Evolutionary conservation across 2,888 invertebrate species (phyloP).

Genomic region (Stenchaetothrips biformis): DNA sequence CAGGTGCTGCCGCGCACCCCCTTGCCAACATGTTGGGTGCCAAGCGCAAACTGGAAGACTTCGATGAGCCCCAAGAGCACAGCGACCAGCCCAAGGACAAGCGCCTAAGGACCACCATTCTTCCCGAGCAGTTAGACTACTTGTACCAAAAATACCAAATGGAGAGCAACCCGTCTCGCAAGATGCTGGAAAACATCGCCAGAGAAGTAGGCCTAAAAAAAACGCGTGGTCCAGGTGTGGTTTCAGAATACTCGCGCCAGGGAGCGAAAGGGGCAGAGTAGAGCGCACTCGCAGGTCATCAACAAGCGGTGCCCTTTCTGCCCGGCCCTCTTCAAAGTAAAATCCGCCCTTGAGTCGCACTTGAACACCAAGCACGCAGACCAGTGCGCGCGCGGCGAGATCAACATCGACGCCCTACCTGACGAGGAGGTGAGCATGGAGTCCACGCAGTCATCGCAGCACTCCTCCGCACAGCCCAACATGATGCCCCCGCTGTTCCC

Average conservation of each 20-base stretch:
- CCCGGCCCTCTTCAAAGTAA: slow-evolving; percentile 89
- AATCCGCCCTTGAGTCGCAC: slow-evolving; percentile 90
- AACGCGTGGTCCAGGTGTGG: slow-evolving; percentile 97
- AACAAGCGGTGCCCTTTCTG: slow-evolving; percentile 96
- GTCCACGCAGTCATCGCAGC: slow-evolving; percentile 66
- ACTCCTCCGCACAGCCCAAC: slow-evolving; percentile 58
- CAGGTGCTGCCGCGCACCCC: slow-evolving; percentile 53
- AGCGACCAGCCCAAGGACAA: slow-evolving; percentile 80
- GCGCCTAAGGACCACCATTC: slow-evolving; percentile 88
- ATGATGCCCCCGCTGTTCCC: slow-evolving; percentile 76
- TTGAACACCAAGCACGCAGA: slow-evolving; percentile 90
- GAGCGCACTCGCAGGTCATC: slow-evolving; percentile 92
- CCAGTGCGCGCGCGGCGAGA: slow-evolving; percentile 83
- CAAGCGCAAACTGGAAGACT: slow-evolving; percentile 64
- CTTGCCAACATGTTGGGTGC: slow-evolving; percentile 57
- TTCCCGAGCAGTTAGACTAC: slow-evolving; percentile 96
- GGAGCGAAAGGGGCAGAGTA: slow-evolving; percentile 88
- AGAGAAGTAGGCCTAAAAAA: slow-evolving; percentile 93
- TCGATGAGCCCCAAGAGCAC: slow-evolving; percentile 56
- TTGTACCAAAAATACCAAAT: slow-evolving; percentile 97
- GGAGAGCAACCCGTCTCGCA: slow-evolving; percentile 95
- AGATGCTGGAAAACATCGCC: slow-evolving; percentile 96
- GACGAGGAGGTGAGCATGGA: slow-evolving; percentile 81
- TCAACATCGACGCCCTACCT: slow-evolving; percentile 89
- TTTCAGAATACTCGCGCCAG: slow-evolving; percentile 91